Conservation (phyloP, 2,888 invertebrate genomes). For the Uropetala carovei region DNA sequence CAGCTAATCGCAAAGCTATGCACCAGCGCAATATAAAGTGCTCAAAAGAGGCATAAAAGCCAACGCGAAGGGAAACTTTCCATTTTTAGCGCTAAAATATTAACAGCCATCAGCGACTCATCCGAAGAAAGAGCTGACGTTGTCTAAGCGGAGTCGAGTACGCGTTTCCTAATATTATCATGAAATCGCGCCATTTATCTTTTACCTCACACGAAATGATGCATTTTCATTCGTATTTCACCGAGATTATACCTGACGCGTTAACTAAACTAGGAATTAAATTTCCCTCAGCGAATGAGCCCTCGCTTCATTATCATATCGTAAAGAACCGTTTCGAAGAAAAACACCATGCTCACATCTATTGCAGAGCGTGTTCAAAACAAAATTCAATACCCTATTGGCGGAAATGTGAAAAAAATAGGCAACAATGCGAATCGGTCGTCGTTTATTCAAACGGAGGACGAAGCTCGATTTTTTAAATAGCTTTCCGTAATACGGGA, state of each 20-base stretch:
- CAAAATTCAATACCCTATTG: too few relatives aligned
- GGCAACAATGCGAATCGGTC: not conserved
- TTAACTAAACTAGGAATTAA: not conserved
- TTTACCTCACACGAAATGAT: not conserved
- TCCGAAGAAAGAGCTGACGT: not conserved
- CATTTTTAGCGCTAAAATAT: conserved; percentile 12
- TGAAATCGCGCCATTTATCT: not conserved
- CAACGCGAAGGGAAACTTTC: not conserved
- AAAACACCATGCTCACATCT: too few relatives aligned
- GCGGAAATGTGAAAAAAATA: not conserved
- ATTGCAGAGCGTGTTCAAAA: too few relatives aligned
- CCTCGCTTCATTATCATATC: not conserved
- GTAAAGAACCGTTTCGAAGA: too few relatives aligned
- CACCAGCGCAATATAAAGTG: not conserved
- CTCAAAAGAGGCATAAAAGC: not conserved
- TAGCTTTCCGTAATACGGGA: not conserved
- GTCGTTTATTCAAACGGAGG: not conserved
- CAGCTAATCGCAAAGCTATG: too few relatives aligned
- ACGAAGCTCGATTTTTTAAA: too few relatives aligned
- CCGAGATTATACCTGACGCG: not conserved
- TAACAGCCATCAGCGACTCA: not conserved
- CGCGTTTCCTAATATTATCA: not conserved
- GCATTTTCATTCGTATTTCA: not conserved
- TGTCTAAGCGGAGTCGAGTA: not conserved
- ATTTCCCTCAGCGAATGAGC: not conserved